Evolutionary conservation across 2,113 vertebrate species (phyloP).

Genomic region (Calonectris borealis): DNA sequence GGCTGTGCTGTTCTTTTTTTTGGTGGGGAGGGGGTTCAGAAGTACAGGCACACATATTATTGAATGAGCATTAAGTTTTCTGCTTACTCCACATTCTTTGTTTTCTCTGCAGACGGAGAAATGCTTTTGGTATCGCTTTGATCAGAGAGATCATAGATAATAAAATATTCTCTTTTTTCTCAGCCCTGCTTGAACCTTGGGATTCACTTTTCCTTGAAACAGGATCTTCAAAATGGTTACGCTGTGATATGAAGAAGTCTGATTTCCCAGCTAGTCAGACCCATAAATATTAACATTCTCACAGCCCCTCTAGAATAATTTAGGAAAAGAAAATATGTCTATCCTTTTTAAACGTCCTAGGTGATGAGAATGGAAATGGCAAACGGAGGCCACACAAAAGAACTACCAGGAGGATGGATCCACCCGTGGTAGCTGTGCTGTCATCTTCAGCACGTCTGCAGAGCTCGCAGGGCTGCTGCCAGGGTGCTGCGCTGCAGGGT

Average conservation of each 20-base stretch:
- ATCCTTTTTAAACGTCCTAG: neutral
- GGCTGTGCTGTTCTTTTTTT: neutral
- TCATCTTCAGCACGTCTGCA: neutral
- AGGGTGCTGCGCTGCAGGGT: neutral
- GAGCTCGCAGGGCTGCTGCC: neutral
- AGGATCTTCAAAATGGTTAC: constrained; percentile 6
- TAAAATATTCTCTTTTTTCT: constrained; percentile 61
- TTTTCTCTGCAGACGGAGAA: constrained; percentile 12
- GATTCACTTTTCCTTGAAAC: constrained; percentile 45
- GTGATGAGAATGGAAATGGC: neutral
- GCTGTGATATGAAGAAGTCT: neutral
- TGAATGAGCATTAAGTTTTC: neutral
- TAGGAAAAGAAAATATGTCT: neutral
- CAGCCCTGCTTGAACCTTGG: constrained; percentile 24
- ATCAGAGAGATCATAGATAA: constrained; percentile 22
- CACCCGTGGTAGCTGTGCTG: neutral
- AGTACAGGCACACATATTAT: neutral
- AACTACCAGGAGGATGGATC: neutral
- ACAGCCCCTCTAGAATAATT: neutral
- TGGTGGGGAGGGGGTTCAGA: neutral
- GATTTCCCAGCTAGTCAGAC: constrained; percentile 17
- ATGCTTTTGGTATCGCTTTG: constrained; percentile 46
- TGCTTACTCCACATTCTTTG: constrained; percentile 1
- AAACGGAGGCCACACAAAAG: neutral
- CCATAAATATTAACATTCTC: constrained; percentile 44